Evolutionary conservation across 2,797 vertebrate genomes (phyloP), one percentile per base, ranked within the genome.

Genomic region (Crotalus adamanteus): DNA sequence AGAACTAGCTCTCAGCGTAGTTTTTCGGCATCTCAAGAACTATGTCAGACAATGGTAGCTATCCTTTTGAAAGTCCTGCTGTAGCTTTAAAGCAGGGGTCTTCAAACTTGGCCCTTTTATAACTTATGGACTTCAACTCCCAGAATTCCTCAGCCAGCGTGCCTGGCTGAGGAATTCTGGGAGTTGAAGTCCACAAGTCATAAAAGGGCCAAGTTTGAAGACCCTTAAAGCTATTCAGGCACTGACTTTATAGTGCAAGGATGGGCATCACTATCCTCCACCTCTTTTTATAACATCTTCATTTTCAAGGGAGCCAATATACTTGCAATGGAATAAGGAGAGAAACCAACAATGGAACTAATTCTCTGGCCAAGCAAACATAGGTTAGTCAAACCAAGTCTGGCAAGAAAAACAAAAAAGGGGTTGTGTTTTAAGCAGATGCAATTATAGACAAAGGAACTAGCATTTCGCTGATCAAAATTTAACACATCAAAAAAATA

Each of bases 331-430:
- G n/a, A 47, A 63, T 16, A 47, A 90, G 88, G 11, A 90, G 25
- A 37, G 86, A 69, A 86, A 47, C 14, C 53, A n/a, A 56, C 28
- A 88, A 85, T 85, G 65, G 47, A 87, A 83, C 18, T 42, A 47
- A 90, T 90, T 93, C 55, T 92, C 78, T 90, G 83, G 28, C 3
- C 22, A 37, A 92, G 26, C 51, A 87, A 90, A 42, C 3, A 13
- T 91, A 90, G 42, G 85, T 61, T 87, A 57, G 9, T 63, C 56
- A 94, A 92, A 63, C 56, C 90, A 90, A 88, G 4, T 57, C n/a
- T 37, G 26, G 86, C 56, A 88, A 56, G 14, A 42, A 7, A 78
- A 78, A 59, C 56, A 59, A 59, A 59, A 59, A 59, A n/a, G 0
- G 37, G 53, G 53, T 5, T 42, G n/a, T 65, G 55, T 86, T 86